Base-by-base conservation (phyloP, 2,888 invertebrate genomes). In the Papilio elwesi region DNA sequence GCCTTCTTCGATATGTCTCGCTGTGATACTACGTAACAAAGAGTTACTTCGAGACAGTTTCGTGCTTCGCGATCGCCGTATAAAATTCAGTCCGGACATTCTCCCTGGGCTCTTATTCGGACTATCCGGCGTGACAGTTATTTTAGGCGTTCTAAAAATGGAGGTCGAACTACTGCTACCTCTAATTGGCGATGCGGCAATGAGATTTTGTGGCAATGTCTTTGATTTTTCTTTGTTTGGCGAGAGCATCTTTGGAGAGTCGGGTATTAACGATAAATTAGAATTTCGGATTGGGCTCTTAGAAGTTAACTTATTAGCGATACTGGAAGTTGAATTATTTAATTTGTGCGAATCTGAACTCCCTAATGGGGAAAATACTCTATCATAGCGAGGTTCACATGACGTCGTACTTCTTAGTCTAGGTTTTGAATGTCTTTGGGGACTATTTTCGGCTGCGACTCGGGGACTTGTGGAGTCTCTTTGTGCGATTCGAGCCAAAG, bases 51-150 rank as follows among this genome's bases (percentile, higher is more conserved):
- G 93, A 0, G 96, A 95, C 65, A 96, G 84, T 84, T 96, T 96
- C 1, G 96, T 96, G 78, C 96, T 96, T 80, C 96, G 95, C 7
- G 96, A 96, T 72, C 96, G 93, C 12, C 96, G 93, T 80, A 96
- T 96, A 78, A 96, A 95, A 82, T 95, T 95, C 48, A 95, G 85
- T 26, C 93, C 93, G 4, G 93, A 85, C 74, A 91, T 89, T 85
- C 89, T 92, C 8, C 91, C 90, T 43, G 95, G 94, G 82, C 95
- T 95, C 81, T 94, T 95, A 76, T 90, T 90, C 8, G 93, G 90
- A 81, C 92, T 89, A 84, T 95, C 87, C 78, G 95, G 90, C 74
- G 92, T 92, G 63, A 93, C 90, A 6, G 91, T 90, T 80, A 91
- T 90, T 79, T 86, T 87, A 67, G 92, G 92, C 51, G 90, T 87